Evolutionary conservation across 2,797 vertebrate species (phyloP).

Genomic region (Tamandua tetradactyla): DNA sequence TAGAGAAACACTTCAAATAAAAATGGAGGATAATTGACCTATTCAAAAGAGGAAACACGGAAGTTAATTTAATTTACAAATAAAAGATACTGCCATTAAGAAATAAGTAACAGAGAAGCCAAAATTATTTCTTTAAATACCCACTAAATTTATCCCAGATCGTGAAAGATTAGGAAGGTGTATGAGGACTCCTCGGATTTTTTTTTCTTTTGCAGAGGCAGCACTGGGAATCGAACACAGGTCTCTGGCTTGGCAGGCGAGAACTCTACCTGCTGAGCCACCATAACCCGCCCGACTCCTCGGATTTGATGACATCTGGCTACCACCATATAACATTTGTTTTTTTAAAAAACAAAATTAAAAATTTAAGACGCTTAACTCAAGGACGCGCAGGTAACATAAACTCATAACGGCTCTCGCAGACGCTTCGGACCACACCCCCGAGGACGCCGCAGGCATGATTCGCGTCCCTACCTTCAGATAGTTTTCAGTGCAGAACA

Average conservation of each 20-base stretch:
- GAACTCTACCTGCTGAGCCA: no score
- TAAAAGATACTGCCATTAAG: not conserved
- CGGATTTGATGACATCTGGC: not conserved
- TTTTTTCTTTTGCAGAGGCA: no score
- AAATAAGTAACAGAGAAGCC: not conserved
- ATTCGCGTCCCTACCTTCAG: constrained; percentile 88
- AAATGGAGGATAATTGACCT: constrained; percentile 94
- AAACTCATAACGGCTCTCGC: not conserved
- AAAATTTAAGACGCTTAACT: not conserved
- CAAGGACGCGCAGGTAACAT: no score
- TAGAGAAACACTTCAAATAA: constrained; percentile 93
- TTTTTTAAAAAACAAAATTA: not conserved
- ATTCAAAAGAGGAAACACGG: not conserved
- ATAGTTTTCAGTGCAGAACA: constrained; percentile 91
- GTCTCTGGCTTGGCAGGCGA: no score
- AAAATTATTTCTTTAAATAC: constrained; percentile 18
- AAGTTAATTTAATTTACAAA: not conserved
- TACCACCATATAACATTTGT: not conserved
- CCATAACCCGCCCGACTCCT: no score
- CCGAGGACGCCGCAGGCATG: fast-evolving
- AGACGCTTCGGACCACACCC: not conserved
- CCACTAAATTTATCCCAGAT: constrained; percentile 14
- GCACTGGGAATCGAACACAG: no score
- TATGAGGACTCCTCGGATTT: not conserved
- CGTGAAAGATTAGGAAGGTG: not conserved